phyloP scores from a whole-genome alignment of 1,140 invertebrate genomes.

The Drosophila neocordata region DNA sequence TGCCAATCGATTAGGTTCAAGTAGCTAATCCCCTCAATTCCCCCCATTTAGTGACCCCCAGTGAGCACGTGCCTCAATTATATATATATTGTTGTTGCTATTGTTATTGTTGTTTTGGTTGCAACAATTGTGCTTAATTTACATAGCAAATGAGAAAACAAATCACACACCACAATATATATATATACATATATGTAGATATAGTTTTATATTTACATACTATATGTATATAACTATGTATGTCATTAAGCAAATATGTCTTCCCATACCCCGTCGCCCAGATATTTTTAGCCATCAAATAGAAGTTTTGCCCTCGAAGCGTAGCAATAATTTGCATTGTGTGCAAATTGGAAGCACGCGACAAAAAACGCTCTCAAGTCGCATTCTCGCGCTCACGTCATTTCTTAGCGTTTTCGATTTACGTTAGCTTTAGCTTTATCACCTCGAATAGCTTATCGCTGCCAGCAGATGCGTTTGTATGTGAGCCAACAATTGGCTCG shows the following conservation, averaged over 20 bases:
- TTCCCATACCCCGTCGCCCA: background rate
- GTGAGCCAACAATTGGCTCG: conserved; percentile 33
- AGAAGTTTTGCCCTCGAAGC: conserved; percentile 30
- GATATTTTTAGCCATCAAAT: background rate
- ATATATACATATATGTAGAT: conserved; percentile 21
- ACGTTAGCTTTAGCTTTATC: conserved; percentile 22
- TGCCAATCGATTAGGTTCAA: conserved; percentile 48
- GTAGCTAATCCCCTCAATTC: background rate
- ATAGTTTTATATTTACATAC: conserved; percentile 22
- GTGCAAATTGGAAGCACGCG: conserved; percentile 66
- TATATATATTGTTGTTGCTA: background rate
- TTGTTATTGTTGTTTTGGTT: conserved; percentile 4
- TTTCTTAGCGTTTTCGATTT: conserved; percentile 46
- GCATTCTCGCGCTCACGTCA: conserved; percentile 25
- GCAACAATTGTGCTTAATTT: conserved; percentile 66
- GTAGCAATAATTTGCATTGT: conserved; percentile 37
- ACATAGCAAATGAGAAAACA: conserved; percentile 47
- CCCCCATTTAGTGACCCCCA: background rate
- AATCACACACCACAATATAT: conserved; percentile 4
- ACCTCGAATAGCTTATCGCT: conserved; percentile 36
- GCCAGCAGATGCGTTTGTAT: conserved; percentile 1
- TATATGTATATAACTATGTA: conserved; percentile 56
- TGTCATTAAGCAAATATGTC: background rate
- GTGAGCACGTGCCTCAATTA: conserved; percentile 3
- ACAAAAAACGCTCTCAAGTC: conserved; percentile 49